Percentiles rank a stretch among this genome's conserved stretches.
These are phyloP conservation scores for Anseranas semipalmata DNA, from an alignment of 2,113 vertebrate genomes.

Conservation along the genomic window DNA sequence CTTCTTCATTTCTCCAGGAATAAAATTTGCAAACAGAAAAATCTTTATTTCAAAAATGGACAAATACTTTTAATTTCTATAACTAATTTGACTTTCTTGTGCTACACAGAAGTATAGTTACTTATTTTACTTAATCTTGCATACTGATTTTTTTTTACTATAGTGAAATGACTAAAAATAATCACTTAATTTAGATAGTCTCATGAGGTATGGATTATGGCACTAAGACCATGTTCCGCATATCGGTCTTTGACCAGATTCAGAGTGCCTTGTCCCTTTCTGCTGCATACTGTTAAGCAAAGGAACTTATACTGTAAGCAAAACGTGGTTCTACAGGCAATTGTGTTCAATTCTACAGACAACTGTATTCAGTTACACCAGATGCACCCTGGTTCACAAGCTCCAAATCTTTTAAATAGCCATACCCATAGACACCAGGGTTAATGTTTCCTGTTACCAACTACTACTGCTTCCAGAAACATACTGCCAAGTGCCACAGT, in stretches of 20 bases:
- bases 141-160: neutral
- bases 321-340: neutral
- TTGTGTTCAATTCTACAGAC: neutral
- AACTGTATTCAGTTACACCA: neutral
- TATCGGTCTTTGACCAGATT: neutral
- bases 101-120: neutral
- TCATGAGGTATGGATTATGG: neutral
- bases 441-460: neutral
- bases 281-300: neutral
- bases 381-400: neutral
- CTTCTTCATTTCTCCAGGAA: neutral
- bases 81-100: neutral
- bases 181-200: neutral
- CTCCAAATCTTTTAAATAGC: neutral
- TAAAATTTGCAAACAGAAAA: neutral
- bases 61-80: neutral
- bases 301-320: neutral
- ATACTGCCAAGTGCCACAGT: neutral
- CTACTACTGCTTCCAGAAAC: neutral
- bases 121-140: neutral
- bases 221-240: neutral
- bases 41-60: neutral
- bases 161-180: neutral
- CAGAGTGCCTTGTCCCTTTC: neutral
- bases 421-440: neutral